Evolutionary conservation across 2,888 invertebrate species (phyloP), one percentile per base, ranked within the genome.

Genomic region (Lasioglossum calceatum): DNA sequence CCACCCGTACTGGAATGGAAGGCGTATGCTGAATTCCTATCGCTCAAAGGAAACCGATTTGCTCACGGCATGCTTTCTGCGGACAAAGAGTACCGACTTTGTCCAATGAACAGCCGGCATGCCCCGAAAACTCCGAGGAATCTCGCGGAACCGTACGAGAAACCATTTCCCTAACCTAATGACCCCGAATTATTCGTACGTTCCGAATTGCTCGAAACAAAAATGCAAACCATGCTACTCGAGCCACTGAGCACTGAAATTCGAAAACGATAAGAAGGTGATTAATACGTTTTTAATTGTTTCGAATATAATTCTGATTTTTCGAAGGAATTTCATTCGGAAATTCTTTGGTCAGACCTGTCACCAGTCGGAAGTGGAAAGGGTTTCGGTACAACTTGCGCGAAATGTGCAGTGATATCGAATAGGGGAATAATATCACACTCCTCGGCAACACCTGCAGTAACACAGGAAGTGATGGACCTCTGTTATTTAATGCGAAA

Each of bases 21-120:
- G 83, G 84, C 81, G 84, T 71, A 88, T 80, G 78, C 84, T 81
- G 81, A 82, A 85, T 87, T 81, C 83, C 81, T 89, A 80, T 87
- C 83, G 85, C 76, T 88, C 86, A 91, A 90, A 91, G 88, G 50
- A 75, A 79, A 86, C 87, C 85, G 87, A 87, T 87, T 89, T 89
- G 74, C 80, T 78, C 81, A 76, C 78, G 85, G 89, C 72, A 89
- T 84, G 84, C 64, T 72, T 44, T 76, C 44, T 58, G 67, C 61
- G 76, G 87, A 79, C 85, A 82, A 86, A 85, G 78, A 8, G 64
- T 50, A 23, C 39, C 19, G 44, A 47, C 39, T 50, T 12, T 50
- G 19, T 19, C 36, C 39, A 67, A 74, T 39, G 64, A 61, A 32
- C 36, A 36, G 36, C 23, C n/a, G 32, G 70, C 79, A 78, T 79